Evolutionary conservation across 1,140 invertebrate species (phyloP).

Genomic region (Varroa destructor): DNA sequence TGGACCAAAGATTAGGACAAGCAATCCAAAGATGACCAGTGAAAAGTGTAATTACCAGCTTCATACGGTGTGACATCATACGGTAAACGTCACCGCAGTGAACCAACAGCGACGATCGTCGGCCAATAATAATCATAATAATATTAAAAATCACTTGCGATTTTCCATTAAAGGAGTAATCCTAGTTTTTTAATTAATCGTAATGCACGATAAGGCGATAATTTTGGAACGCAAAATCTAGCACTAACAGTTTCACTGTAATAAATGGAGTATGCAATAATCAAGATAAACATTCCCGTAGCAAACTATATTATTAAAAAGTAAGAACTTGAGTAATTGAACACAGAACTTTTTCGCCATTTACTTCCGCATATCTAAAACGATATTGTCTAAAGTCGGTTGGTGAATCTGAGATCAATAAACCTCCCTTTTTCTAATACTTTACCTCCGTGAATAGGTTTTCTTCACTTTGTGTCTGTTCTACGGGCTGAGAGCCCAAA

Average conservation of each 20-base stretch:
- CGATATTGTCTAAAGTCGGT: neutral
- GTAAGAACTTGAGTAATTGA: neutral
- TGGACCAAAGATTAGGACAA: neutral
- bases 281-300: too few relatives aligned
- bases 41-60: neutral
- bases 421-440: neutral
- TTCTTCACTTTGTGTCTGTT: slow-evolving; percentile 18
- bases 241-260: too few relatives aligned
- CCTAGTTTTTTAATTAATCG: too few relatives aligned
- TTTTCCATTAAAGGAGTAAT: too few relatives aligned
- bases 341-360: neutral
- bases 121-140: neutral
- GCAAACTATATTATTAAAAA: neutral
- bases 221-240: too few relatives aligned
- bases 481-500: slow-evolving; percentile 1
- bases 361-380: neutral
- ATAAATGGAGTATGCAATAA: too few relatives aligned
- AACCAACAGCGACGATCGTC: neutral
- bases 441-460: slow-evolving; percentile 11
- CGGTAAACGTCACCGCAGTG: neutral
- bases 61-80: neutral
- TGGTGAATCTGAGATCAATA: neutral
- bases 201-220: too few relatives aligned
- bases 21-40: neutral
- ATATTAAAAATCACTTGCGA: neutral